Evolutionary conservation across 1,140 invertebrate species (phyloP).

Genomic region (Procambarus virginalis): DNA sequence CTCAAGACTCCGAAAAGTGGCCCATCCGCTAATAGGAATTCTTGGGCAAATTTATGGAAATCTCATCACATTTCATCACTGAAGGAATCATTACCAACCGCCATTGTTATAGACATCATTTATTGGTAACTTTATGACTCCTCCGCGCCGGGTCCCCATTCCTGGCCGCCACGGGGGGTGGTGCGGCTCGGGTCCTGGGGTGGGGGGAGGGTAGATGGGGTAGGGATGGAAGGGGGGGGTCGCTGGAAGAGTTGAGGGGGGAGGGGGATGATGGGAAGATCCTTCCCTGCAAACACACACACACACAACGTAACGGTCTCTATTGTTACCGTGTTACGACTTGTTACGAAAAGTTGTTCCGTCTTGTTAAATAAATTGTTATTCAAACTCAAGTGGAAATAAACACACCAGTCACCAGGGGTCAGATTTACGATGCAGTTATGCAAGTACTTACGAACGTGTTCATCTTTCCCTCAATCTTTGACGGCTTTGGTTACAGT

Average conservation of each 20-base stretch:
- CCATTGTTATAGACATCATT: slow-evolving; percentile 61
- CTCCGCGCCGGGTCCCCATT: slow-evolving; percentile 55
- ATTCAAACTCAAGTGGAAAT: no score
- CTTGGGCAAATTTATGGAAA: slow-evolving; percentile 64
- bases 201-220: background rate
- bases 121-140: slow-evolving; percentile 62
- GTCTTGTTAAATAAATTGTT: no score
- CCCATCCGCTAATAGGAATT: slow-evolving; percentile 38
- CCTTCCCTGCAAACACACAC: no score
- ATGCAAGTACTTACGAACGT: no score
- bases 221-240: background rate
- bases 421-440: no score
- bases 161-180: slow-evolving; percentile 37
- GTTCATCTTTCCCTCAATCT: no score
- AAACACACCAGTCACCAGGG: no score
- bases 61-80: slow-evolving; percentile 67
- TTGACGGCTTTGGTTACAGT: no score
- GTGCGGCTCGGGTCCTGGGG: background rate
- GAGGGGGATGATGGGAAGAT: background rate
- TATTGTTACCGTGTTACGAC: no score
- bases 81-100: slow-evolving; percentile 55
- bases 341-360: no score
- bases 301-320: no score
- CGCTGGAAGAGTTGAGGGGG: background rate
- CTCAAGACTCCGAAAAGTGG: background rate